phyloP scores from a whole-genome alignment of 2,113 vertebrate genomes.

The Sula dactylatra region DNA sequence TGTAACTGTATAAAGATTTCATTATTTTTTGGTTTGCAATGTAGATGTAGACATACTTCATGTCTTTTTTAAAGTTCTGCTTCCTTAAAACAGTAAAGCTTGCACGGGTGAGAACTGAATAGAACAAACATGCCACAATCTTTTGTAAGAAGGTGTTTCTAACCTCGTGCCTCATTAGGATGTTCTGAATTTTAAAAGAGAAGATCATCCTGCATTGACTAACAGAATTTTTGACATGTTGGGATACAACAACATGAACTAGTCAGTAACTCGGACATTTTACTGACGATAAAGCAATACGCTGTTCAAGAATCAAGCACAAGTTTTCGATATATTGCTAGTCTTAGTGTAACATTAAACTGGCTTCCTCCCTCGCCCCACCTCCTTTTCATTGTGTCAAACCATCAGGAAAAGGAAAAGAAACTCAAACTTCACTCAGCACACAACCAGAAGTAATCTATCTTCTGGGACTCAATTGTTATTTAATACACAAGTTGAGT shows the following conservation, averaged over 20 bases:
- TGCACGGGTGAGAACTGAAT: neutral
- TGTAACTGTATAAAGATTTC: neutral
- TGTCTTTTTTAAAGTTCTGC: neutral
- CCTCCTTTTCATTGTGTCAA: neutral
- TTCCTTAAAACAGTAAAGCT: neutral
- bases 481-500: neutral
- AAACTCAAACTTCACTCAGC: neutral
- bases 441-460: neutral
- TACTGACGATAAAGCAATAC: neutral
- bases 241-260: fast-evolving
- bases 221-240: neutral
- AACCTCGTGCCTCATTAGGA: neutral
- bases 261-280: neutral
- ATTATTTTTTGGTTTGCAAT: neutral
- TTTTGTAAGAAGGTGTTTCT: neutral
- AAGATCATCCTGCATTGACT: neutral
- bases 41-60: neutral
- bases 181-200: neutral
- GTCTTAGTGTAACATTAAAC: neutral
- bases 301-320: neutral
- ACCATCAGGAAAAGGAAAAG: neutral
- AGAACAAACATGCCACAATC: neutral
- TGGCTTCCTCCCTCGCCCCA: neutral
- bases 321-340: neutral
- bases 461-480: neutral